These are phyloP conservation scores for Vollenhovia emeryi DNA, from an alignment of 1,140 invertebrate genomes.

Conservation along the genomic window DNA sequence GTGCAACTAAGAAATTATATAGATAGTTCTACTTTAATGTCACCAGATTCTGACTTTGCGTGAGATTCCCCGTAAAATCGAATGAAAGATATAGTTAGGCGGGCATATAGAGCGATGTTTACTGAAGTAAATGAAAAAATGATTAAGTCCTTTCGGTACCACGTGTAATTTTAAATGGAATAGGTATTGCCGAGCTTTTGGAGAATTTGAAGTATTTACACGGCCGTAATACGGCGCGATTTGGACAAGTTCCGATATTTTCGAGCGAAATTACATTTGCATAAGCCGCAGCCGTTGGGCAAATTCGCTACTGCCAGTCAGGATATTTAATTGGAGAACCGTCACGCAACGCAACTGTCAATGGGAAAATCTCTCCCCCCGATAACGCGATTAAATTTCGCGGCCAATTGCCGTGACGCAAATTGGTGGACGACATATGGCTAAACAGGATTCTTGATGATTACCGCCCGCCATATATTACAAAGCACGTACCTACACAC, in stretches of 20 bases:
- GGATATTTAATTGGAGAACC: constrained; percentile 64
- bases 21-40: constrained; percentile 7
- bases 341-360: constrained; percentile 47
- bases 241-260: neutral
- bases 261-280: constrained; percentile 44
- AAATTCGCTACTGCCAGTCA: constrained; percentile 48
- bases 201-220: constrained; percentile 4
- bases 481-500: constrained; percentile 9
- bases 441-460: constrained; percentile 48
- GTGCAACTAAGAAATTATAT: neutral
- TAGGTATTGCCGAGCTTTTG: neutral
- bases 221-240: neutral
- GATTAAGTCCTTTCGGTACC: neutral
- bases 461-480: constrained; percentile 30
- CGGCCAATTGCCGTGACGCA: constrained; percentile 54
- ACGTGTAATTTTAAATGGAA: neutral
- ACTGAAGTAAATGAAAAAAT: neutral
- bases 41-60: neutral
- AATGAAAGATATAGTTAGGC: neutral
- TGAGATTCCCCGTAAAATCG: neutral
- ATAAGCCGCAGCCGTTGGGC: constrained; percentile 5
- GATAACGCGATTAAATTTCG: constrained; percentile 59
- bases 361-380: constrained; percentile 50
- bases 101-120: too few relatives aligned
- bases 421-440: constrained; percentile 51